A percentile compares a stretch with the other conserved stretches of the same genome.
These are phyloP conservation scores for Cremastinae sp. DNA, from an alignment of 2,888 invertebrate species.

Conservation along the genomic window DNA sequence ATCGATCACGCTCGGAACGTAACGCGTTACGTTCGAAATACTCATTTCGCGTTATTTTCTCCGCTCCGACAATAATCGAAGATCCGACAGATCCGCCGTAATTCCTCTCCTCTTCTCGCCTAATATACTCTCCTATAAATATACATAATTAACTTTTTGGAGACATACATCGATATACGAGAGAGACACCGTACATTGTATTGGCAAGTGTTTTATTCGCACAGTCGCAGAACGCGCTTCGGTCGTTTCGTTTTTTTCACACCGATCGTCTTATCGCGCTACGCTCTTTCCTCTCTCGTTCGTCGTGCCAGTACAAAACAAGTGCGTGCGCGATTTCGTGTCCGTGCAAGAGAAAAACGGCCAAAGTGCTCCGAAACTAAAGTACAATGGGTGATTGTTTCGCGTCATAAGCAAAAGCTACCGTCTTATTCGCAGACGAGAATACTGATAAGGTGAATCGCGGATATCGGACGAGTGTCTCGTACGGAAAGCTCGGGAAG, in stretches of 20 bases:
- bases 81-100: neutral
- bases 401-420: constrained; percentile 32
- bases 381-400: constrained; percentile 40
- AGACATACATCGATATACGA: neutral
- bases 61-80: neutral
- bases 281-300: constrained; percentile 5
- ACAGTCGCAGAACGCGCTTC: constrained; percentile 51
- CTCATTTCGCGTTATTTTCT: neutral
- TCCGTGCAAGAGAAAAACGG: constrained; percentile 12
- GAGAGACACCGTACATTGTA: neutral
- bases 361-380: constrained; percentile 2
- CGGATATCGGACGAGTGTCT: neutral
- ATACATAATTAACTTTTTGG: neutral
- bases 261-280: neutral
- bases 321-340: neutral
- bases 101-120: neutral
- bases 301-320: constrained; percentile 5
- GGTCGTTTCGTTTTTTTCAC: constrained; percentile 14
- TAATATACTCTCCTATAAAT: neutral
- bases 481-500: neutral
- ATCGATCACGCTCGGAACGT: constrained; percentile 13
- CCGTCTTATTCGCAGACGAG: constrained; percentile 1
- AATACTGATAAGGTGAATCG: neutral
- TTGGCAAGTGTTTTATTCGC: constrained; percentile 42
- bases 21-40: constrained; percentile 18